Evolutionary conservation across 2,888 invertebrate genomes (phyloP), one percentile per base, ranked within the genome.

Genomic region (Listrodromus nycthemerus): DNA sequence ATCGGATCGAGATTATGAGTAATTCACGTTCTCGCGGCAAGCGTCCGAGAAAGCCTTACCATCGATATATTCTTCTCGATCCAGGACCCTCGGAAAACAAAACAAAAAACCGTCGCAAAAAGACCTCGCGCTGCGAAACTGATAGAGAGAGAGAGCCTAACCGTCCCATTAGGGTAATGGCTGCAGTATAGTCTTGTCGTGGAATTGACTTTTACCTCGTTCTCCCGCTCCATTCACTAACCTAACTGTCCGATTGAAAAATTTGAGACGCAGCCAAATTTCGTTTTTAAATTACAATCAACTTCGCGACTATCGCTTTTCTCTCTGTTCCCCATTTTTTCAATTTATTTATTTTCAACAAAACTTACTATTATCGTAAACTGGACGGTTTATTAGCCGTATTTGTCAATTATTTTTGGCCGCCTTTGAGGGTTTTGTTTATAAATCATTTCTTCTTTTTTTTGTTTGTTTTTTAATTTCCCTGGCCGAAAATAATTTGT

Each of bases 81-180:
- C 66, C 30, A 24, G 58, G 63, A 30, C 21, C 50, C 71, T 30
- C 48, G 73, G 37, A 30, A 55, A 71, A 78, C 37, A 37, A 63
- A 69, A 45, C 13, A 78, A 48, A 37, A 63, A 69, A 45, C 13
- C 55, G 10, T 55, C 24, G 55, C 24, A 69, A n/a, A n/a, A n/a
- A n/a, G n/a, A n/a, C 77, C 77, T 82, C 58, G 58, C 73, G 48
- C 41, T 45, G 66, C 69, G 78, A 82, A 84, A 84, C 90, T 90
- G 90, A 91, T 90, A 91, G 91, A 90, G 90, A 91, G 91, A 90
- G 90, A 87, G 87, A 8, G 37, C 37, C 89, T 74, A 74, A 78
- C 88, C 88, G 89, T 89, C 89, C 91, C 91, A 91, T 91, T 91
- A 91, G 90, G 89, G 91, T 91, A 91, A 91, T 91, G 91, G 91